Percentiles rank a stretch among this genome's conserved stretches.
These are phyloP conservation scores for Blastobasis lacticolella DNA, from an alignment of 2,888 invertebrate genomes.

Conservation along the genomic window DNA sequence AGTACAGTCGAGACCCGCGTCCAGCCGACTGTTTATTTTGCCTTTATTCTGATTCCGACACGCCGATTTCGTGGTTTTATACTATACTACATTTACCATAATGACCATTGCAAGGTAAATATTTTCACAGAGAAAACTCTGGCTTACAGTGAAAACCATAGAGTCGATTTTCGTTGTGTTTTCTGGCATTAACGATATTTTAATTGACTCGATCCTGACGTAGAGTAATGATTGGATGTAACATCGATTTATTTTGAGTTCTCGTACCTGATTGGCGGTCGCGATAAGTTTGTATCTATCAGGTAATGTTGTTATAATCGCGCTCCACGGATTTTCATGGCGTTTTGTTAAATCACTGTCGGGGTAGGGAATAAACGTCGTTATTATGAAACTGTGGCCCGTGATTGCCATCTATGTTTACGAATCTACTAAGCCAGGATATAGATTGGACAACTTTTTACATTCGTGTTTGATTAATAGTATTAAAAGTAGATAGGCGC, in stretches of 20 bases:
- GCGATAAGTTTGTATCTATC: conserved; percentile 69
- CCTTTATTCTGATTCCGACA: conserved; percentile 70
- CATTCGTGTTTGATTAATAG: too few relatives aligned
- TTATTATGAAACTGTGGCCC: too few relatives aligned
- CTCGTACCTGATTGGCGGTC: conserved; percentile 72
- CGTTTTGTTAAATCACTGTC: conserved; percentile 24
- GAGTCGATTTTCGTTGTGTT: conserved; percentile 43
- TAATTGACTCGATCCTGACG: conserved; percentile 73
- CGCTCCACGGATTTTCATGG: conserved; percentile 39
- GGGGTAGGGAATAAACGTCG: not conserved
- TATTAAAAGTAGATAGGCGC: too few relatives aligned
- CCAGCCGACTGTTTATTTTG: conserved; percentile 66
- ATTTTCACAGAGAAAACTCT: conserved; percentile 27
- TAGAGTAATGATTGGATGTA: conserved; percentile 73
- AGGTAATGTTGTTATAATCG: conserved; percentile 68
- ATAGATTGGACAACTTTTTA: too few relatives aligned
- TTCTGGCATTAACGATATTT: conserved; percentile 68
- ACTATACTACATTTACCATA: conserved; percentile 68
- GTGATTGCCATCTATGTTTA: too few relatives aligned
- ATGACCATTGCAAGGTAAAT: conserved; percentile 65
- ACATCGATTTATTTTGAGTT: conserved; percentile 73
- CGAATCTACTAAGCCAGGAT: too few relatives aligned
- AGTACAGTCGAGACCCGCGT: conserved; percentile 38
- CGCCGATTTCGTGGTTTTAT: conserved; percentile 71
- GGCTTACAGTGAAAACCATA: conserved; percentile 31